A percentile compares a stretch with the other conserved stretches of the same genome.
Evolutionary conservation across 2,113 vertebrate genomes (phyloP).

Genomic region (Phalacrocorax carbo): DNA sequence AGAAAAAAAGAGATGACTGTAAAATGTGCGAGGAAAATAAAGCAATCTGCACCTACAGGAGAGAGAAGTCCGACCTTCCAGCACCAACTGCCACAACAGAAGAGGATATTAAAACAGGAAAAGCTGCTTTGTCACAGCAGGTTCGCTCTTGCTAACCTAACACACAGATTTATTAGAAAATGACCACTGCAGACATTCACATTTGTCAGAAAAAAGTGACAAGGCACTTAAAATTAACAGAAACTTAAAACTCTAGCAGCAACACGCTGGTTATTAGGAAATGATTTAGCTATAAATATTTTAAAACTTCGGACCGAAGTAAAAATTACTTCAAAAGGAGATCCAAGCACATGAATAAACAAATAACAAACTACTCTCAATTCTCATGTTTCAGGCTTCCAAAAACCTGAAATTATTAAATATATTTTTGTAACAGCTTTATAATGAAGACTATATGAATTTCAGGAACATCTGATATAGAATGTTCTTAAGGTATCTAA

Average conservation of each 20-base stretch:
- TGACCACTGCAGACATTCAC: not conserved
- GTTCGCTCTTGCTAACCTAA: not conserved
- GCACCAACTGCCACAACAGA: not conserved
- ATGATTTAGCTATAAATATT: not conserved
- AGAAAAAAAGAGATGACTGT: not conserved
- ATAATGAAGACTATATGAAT: not conserved
- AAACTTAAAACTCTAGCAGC: not conserved
- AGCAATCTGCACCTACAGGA: not conserved
- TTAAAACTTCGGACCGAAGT: not conserved
- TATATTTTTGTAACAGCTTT: not conserved
- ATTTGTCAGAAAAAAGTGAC: not conserved
- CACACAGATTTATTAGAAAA: not conserved
- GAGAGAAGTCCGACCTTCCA: not conserved
- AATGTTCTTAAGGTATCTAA: not conserved
- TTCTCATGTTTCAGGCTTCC: not conserved
- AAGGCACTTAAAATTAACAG: not conserved
- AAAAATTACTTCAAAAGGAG: not conserved
- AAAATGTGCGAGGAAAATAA: not conserved
- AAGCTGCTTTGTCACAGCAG: not conserved
- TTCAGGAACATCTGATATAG: not conserved
- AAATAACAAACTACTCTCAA: not conserved
- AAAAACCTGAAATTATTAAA: not conserved
- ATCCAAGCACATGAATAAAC: not conserved
- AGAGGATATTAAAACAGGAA: not conserved
- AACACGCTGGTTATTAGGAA: not conserved